Evolutionary conservation across 1,140 invertebrate genomes (phyloP).

Genomic region (Chironomus tepperi): DNA sequence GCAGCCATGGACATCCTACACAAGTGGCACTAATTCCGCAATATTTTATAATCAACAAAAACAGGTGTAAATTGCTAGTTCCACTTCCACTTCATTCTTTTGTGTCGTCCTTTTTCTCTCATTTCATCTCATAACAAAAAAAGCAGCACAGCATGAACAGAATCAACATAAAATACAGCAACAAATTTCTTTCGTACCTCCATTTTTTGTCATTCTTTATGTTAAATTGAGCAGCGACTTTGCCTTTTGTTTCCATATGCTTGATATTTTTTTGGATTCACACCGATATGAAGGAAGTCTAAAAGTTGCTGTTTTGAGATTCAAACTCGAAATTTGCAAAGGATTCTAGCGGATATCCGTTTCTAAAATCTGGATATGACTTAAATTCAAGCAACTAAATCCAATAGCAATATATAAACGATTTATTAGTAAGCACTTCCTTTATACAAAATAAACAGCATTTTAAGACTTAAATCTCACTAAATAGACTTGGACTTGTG

Average conservation of each 20-base stretch:
- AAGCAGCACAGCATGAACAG: not conserved
- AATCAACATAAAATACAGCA: not conserved
- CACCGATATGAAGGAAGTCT: no score
- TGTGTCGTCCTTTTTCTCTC: not conserved
- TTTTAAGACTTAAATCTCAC: no score
- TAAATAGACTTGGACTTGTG: no score
- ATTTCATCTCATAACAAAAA: not conserved
- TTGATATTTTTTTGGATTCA: not conserved
- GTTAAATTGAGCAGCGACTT: not conserved
- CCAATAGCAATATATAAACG: no score
- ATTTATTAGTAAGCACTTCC: no score
- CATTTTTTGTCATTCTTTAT: not conserved
- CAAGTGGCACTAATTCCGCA: not conserved
- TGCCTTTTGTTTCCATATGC: not conserved
- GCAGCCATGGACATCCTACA: no score
- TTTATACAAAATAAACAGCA: no score
- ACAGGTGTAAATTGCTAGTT: slow-evolving; percentile 12
- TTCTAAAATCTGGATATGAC: no score
- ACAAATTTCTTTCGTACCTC: not conserved
- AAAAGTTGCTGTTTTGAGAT: no score
- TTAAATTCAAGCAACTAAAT: no score
- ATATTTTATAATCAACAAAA: slow-evolving; percentile 10
- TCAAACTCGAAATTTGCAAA: no score
- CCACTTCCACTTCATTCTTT: not conserved
- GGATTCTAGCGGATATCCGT: no score